Percentiles rank a stretch among this genome's conserved stretches.
Conservation (phyloP, 2,113 vertebrate genomes). For the Hemichromis elongatus region DNA sequence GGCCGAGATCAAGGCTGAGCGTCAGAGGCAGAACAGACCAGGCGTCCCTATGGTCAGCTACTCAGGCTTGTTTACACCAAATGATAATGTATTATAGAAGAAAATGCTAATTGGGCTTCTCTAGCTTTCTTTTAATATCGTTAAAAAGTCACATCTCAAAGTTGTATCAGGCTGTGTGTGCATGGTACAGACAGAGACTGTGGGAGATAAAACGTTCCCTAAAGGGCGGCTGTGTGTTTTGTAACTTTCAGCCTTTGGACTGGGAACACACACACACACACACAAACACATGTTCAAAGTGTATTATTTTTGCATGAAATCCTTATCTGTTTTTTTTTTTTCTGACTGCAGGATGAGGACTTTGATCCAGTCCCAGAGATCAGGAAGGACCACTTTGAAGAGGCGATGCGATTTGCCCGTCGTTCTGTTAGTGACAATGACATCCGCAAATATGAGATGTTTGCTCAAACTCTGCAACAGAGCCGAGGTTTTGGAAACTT, state of each 20-base stretch:
- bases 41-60: constrained; percentile 87
- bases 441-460: constrained; percentile 99
- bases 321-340: not conserved
- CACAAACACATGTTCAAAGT: not conserved
- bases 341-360: constrained; percentile 81
- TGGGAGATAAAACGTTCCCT: constrained; percentile 42
- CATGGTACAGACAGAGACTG: constrained; percentile 20
- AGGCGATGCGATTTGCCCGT: constrained; percentile 95
- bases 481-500: constrained; percentile 98
- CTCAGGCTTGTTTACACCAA: not conserved
- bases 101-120: not conserved
- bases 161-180: constrained; percentile 25
- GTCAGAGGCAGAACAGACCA: constrained; percentile 89
- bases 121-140: not conserved
- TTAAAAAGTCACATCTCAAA: constrained; percentile 3
- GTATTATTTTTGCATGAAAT: not conserved
- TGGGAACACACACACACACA: constrained; percentile 38
- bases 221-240: constrained; percentile 46
- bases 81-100: not conserved
- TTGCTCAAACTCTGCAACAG: constrained; percentile 97
- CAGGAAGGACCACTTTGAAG: constrained; percentile 95
- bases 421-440: constrained; percentile 98
- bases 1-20: constrained; percentile 89
- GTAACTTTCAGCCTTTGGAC: constrained; percentile 48
- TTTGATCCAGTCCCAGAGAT: constrained; percentile 92